Conservation (phyloP, 2,888 invertebrate species). For the Amblyjoppa proteus region DNA sequence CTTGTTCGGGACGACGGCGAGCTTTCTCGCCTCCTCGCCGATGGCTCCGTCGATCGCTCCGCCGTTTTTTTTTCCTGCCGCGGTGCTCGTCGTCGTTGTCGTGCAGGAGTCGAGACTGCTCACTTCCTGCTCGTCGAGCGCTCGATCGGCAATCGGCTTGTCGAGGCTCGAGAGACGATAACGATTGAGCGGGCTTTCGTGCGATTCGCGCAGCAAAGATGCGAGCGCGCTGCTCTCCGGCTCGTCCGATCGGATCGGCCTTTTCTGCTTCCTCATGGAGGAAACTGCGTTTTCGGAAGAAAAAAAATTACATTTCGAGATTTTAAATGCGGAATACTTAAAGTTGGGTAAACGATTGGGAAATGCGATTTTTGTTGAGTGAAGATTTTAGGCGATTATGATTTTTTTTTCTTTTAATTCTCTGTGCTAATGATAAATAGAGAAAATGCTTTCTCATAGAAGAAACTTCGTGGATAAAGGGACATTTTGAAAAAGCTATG, state of each 20-base stretch:
- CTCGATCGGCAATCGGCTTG: not conserved
- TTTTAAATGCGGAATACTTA: not conserved
- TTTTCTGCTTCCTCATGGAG: not conserved
- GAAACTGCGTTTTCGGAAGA: too few species aligned
- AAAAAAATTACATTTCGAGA: too few species aligned
- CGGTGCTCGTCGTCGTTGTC: not conserved
- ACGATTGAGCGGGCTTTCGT: not conserved
- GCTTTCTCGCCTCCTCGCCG: not conserved
- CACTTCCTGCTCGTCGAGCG: not conserved
- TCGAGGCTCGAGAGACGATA: not conserved
- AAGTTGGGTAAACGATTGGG: too few species aligned
- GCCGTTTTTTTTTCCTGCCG: conserved; percentile 5
- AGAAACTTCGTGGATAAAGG: too few species aligned
- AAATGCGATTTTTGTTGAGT: too few species aligned
- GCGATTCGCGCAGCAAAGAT: not conserved
- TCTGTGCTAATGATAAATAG: too few species aligned
- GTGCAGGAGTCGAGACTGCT: conserved; percentile 2
- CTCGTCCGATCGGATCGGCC: not conserved
- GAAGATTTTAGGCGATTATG: too few species aligned
- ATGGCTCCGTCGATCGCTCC: not conserved
- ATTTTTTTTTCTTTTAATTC: too few species aligned
- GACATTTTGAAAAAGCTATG: too few species aligned
- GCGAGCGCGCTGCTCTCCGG: not conserved
- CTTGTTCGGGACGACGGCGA: not conserved
- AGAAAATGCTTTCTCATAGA: too few species aligned